Conservation (phyloP, 2,797 vertebrate species). For the Syncerus caffer region DNA sequence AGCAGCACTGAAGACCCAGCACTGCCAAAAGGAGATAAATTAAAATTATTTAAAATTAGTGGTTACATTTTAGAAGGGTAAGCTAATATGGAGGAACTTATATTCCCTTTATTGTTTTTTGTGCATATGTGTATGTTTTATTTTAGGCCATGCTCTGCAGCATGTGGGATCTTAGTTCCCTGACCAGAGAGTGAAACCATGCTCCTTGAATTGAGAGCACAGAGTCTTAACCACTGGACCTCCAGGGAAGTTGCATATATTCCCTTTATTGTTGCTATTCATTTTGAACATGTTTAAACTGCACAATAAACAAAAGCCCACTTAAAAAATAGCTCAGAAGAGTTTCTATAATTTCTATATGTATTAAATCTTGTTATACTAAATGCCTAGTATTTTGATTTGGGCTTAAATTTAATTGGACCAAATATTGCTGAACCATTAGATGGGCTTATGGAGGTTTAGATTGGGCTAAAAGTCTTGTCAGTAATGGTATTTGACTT, state of each 20-base stretch:
- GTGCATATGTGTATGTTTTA: background rate
- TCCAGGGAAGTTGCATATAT: background rate
- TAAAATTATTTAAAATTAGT: background rate
- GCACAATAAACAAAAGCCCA: background rate
- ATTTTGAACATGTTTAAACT: background rate
- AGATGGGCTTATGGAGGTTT: background rate
- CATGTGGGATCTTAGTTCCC: background rate
- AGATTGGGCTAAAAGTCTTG: background rate
- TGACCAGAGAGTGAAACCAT: background rate
- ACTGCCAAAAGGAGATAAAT: background rate
- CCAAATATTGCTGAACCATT: background rate
- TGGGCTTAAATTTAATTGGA: slow-evolving; percentile 2
- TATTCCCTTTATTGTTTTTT: background rate
- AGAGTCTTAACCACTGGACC: background rate
- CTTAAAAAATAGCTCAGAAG: slow-evolving; percentile 7
- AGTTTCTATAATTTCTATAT: slow-evolving; percentile 3
- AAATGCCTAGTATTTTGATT: background rate
- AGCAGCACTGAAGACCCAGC: background rate
- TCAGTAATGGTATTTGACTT: slow-evolving; percentile 22
- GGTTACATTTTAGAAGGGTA: background rate
- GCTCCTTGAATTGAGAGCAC: background rate
- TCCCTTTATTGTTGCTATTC: background rate
- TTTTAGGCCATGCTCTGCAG: background rate
- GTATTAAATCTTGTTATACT: background rate
- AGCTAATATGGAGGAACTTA: background rate